Evolutionary conservation across 1,140 invertebrate species (phyloP).

Genomic region (Heliothis virescens): DNA sequence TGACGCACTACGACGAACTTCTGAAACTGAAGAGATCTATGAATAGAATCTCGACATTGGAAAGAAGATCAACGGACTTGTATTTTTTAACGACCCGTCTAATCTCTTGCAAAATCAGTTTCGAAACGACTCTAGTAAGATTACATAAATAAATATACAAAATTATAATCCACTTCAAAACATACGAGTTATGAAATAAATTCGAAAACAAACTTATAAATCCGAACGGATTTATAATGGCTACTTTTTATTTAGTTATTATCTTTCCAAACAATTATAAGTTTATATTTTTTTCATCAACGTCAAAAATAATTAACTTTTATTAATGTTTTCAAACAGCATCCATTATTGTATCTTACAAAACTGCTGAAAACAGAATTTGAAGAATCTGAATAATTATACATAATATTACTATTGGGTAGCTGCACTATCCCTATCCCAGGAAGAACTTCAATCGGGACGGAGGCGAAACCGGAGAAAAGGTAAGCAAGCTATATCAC

Average conservation of each 20-base stretch:
- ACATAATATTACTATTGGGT: too few relatives aligned
- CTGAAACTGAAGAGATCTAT: conserved; percentile 22
- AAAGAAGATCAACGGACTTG: conserved; percentile 32
- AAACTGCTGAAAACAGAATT: too few relatives aligned
- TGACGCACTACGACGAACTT: conserved; percentile 12
- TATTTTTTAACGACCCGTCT: conserved; percentile 17
- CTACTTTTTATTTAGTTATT: conserved; percentile 22
- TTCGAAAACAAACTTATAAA: conserved; percentile 24
- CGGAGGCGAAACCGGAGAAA: too few relatives aligned
- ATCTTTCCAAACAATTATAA: not conserved
- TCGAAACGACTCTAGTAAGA: not conserved
- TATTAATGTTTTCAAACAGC: too few relatives aligned
- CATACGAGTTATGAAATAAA: conserved; percentile 35
- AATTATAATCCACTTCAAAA: conserved; percentile 22
- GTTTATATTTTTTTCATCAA: too few relatives aligned
- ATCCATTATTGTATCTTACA: too few relatives aligned
- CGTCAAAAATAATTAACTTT: too few relatives aligned
- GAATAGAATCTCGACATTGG: conserved; percentile 31
- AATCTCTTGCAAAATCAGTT: conserved; percentile 13
- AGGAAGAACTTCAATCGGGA: too few relatives aligned
- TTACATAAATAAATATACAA: conserved; percentile 10
- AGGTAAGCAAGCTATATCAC: too few relatives aligned
- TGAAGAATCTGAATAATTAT: too few relatives aligned
- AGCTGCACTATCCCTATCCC: too few relatives aligned
- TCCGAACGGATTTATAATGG: conserved; percentile 16